Percentiles rank a stretch among this genome's conserved stretches.
Conservation (phyloP, 1,140 invertebrate species). For the Theocolax elegans region DNA sequence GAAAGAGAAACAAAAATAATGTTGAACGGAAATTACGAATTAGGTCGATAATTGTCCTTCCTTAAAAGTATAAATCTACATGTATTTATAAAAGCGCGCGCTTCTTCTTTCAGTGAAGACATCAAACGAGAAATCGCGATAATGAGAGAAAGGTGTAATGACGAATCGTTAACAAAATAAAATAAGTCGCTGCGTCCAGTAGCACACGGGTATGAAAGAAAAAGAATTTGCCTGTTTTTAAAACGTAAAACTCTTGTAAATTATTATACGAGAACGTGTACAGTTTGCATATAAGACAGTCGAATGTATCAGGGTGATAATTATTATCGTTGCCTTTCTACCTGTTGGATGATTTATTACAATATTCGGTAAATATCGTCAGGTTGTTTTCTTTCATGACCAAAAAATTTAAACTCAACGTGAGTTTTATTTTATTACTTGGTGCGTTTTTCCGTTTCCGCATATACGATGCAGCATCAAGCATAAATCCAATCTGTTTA, state of each 20-base stretch:
- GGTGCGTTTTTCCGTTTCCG: background rate
- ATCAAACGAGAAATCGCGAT: slow-evolving; percentile 33
- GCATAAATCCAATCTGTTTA: background rate
- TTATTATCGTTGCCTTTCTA: slow-evolving; percentile 21
- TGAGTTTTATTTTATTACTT: background rate
- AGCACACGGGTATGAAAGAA: background rate
- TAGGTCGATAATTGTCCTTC: too few relatives aligned
- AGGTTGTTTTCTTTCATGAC: background rate
- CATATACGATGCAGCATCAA: too few relatives aligned
- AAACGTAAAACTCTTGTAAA: too few relatives aligned
- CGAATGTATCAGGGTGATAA: slow-evolving; percentile 9
- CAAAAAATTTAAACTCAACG: background rate
- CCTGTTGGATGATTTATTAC: slow-evolving; percentile 28
- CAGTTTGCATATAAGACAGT: slow-evolving; percentile 21
- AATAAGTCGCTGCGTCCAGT: background rate
- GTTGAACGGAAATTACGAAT: too few relatives aligned
- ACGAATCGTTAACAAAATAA: slow-evolving; percentile 15
- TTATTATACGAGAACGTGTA: too few relatives aligned
- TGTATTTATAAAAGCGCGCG: too few relatives aligned
- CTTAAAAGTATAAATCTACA: too few relatives aligned
- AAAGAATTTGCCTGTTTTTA: too few relatives aligned
- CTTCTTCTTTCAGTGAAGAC: background rate
- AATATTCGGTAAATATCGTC: background rate
- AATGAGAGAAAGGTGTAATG: slow-evolving; percentile 34
- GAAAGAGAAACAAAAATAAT: too few relatives aligned